Conservation (phyloP, 2,888 invertebrate genomes). For the Julus scandinavius region DNA sequence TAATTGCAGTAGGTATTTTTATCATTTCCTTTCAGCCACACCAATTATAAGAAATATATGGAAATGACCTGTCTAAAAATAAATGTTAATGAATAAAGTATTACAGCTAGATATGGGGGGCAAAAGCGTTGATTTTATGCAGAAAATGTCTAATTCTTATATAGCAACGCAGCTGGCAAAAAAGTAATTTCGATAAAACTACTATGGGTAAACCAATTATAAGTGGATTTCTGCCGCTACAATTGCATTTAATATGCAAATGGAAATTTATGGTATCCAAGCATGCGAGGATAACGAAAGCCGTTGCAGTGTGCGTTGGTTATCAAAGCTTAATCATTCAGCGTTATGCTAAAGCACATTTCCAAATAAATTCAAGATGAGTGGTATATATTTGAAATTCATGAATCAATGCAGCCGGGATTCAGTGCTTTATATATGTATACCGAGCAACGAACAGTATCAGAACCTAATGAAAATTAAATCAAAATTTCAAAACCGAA, state of each 20-base stretch:
- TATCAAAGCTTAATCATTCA: constrained; percentile 21
- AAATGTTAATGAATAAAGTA: constrained; percentile 1
- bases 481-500: background rate
- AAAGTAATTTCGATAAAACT: background rate
- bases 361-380: background rate
- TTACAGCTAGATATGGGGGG: background rate
- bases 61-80: background rate
- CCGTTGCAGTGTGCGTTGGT: background rate
- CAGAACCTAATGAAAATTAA: constrained; percentile 22
- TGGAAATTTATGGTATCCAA: constrained; percentile 13
- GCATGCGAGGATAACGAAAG: constrained; percentile 21
- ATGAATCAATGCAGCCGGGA: background rate
- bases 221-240: constrained; percentile 33
- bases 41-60: no score
- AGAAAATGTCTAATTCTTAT: background rate
- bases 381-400: background rate
- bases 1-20: no score
- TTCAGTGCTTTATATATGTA: no score
- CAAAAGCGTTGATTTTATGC: background rate
- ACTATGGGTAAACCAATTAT: background rate
- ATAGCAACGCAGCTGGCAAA: background rate
- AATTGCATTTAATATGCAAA: constrained; percentile 36
- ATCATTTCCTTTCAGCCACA: no score
- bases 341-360: constrained; percentile 12
- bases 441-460: background rate